Evolutionary conservation across 1,140 invertebrate genomes (phyloP), one percentile per base, ranked within the genome.

Genomic region (Chrysopa pallens): DNA sequence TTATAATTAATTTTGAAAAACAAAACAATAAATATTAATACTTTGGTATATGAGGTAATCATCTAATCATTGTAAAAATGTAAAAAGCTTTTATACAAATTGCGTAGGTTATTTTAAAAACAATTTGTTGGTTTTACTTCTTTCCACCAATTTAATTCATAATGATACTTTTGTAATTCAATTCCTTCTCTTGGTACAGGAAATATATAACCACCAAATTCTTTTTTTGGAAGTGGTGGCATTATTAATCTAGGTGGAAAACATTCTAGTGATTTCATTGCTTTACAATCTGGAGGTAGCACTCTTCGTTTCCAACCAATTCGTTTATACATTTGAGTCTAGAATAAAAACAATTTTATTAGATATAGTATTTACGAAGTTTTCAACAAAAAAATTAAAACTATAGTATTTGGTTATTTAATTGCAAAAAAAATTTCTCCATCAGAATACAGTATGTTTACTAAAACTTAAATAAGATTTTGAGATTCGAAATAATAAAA

Each of bases 121-220:
- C 69, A 72, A 37, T 64, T 63, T 31, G 63, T 61, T 6, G 71
- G 69, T 43, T 64, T 63, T 11, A 68, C 52, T 47, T 72, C 69
- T 48, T 70, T 60, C 72, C 72, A 75, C 73, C 73, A 76, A 43
- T 68, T 63, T 31, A 72, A 63, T 1, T 70, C 71, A 54, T 70
- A 76, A 31, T 74, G 66, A 52, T 74, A 74, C 50, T 76, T 76
- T 45, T 73, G 70, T 23, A 76, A 60, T 55, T 76, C 73, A 28
- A 73, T 67, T 42, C 68, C 67, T 52, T 74, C 73, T 29, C 66
- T 49, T 1, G 73, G 73, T 11, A 70, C 68, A 4, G 69, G 69
- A 12, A 74, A 49, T 7, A 59, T 44, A 29, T 60, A 50, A 9
- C 61, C 62, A 13, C 68, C 67, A 43, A 74, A 73, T 40, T 63